Evolutionary conservation across 2,888 invertebrate species (phyloP).

Genomic region (Morpho achilles): DNA sequence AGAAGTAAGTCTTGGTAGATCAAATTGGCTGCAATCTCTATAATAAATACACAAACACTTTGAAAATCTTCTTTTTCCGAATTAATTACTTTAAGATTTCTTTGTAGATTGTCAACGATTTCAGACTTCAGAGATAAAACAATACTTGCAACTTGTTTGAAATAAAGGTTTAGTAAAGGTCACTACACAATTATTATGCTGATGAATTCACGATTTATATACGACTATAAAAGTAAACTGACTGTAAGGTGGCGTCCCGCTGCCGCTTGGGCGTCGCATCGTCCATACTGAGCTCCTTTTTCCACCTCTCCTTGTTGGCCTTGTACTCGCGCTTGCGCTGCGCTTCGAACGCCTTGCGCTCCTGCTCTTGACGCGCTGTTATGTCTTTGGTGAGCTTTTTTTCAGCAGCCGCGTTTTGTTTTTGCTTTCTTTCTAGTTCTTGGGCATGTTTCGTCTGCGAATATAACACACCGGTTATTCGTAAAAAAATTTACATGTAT

Average conservation of each 20-base stretch:
- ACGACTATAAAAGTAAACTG: conserved; percentile 37
- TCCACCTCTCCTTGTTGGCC: conserved; percentile 97
- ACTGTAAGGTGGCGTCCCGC: conserved; percentile 93
- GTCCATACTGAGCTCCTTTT: conserved; percentile 94
- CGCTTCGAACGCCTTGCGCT: conserved; percentile 93
- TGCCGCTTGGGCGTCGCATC: conserved; percentile 95
- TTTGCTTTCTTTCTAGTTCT: conserved; percentile 88
- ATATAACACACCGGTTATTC: background rate
- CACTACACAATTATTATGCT: too few species aligned
- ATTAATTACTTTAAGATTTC: too few species aligned
- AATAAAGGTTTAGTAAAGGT: too few species aligned
- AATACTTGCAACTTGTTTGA: too few species aligned
- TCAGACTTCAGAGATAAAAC: too few species aligned
- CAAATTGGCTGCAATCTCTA: too few species aligned
- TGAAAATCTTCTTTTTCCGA: too few species aligned
- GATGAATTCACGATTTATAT: too few species aligned
- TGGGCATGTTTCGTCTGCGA: conserved; percentile 84
- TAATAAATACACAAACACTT: too few species aligned
- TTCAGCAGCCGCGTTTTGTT: conserved; percentile 92
- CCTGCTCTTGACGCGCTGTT: conserved; percentile 91
- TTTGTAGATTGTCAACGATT: too few species aligned
- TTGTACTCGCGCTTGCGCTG: conserved; percentile 98
- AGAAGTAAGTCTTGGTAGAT: too few species aligned
- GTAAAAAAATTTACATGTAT: background rate
- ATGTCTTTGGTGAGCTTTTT: conserved; percentile 97